Percentiles rank a stretch among this genome's conserved stretches.
Evolutionary conservation across 2,113 vertebrate species (phyloP).

Genomic region (Motacilla alba): DNA sequence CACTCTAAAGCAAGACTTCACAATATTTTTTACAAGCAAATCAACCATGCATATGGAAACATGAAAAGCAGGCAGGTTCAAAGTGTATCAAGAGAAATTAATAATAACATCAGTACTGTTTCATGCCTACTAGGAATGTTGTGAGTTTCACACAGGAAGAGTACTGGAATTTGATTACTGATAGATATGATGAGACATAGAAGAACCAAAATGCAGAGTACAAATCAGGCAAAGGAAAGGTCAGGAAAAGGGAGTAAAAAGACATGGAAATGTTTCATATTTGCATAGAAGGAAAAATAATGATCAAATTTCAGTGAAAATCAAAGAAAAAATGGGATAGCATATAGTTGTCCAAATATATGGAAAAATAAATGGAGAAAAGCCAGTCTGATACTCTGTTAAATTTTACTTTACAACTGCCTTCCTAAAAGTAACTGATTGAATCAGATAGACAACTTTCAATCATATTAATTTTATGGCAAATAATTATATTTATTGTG

Average conservation of each 20-base stretch:
- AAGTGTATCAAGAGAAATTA: background rate
- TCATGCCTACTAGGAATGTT: background rate
- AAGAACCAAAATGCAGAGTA: background rate
- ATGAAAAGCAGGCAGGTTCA: background rate
- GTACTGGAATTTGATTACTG: background rate
- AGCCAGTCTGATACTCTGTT: background rate
- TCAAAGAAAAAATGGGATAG: background rate
- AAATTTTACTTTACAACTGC: background rate
- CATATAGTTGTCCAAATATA: background rate
- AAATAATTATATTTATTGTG: background rate
- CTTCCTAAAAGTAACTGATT: background rate
- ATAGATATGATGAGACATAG: background rate
- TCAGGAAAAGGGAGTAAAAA: background rate
- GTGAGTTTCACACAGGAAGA: background rate
- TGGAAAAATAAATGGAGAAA: background rate
- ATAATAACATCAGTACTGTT: background rate
- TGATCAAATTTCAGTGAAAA: background rate
- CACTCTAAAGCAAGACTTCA: background rate
- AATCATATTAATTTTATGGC: background rate
- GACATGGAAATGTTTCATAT: background rate
- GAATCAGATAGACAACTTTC: background rate
- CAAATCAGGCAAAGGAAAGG: background rate
- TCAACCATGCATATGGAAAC: background rate
- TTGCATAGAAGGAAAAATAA: background rate
- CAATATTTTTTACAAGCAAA: background rate